Conservation (phyloP, 1,140 invertebrate species). For the Chironomus tepperi region DNA sequence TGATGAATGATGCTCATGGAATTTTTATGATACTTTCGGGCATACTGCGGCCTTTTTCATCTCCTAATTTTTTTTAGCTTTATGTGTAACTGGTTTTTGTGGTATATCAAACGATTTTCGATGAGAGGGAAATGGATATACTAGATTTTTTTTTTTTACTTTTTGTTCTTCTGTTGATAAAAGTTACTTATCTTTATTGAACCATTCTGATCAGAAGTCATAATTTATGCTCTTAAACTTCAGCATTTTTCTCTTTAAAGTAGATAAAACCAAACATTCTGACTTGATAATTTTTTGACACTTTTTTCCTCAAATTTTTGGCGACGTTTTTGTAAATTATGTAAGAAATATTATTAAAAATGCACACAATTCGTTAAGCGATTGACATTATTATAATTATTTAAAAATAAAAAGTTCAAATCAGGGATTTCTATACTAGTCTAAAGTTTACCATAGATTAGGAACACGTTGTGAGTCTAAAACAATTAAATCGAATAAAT, state of each 20-base stretch:
- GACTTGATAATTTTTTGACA: not conserved
- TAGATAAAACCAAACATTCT: no score
- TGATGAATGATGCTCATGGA: conserved; percentile 23
- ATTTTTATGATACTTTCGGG: conserved; percentile 22
- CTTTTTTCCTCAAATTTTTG: not conserved
- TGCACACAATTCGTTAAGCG: no score
- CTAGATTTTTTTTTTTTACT: not conserved
- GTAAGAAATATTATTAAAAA: no score
- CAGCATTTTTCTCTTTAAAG: not conserved
- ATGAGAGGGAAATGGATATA: not conserved
- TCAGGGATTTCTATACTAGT: no score
- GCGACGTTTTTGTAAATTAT: no score
- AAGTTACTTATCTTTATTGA: not conserved
- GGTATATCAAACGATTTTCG: conserved; percentile 7
- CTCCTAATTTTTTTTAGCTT: conserved; percentile 5
- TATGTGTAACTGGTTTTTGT: conserved; percentile 1
- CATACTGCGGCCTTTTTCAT: not conserved
- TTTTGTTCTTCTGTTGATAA: not conserved
- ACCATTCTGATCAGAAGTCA: no score
- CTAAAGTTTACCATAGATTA: no score
- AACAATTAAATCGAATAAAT: no score
- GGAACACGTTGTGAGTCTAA: no score
- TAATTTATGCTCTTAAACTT: no score
- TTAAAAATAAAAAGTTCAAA: no score
- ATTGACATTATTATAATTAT: no score